These are phyloP conservation scores for Mechanitis messenoides DNA, from an alignment of 2,888 invertebrate species.

Conservation along the genomic window DNA sequence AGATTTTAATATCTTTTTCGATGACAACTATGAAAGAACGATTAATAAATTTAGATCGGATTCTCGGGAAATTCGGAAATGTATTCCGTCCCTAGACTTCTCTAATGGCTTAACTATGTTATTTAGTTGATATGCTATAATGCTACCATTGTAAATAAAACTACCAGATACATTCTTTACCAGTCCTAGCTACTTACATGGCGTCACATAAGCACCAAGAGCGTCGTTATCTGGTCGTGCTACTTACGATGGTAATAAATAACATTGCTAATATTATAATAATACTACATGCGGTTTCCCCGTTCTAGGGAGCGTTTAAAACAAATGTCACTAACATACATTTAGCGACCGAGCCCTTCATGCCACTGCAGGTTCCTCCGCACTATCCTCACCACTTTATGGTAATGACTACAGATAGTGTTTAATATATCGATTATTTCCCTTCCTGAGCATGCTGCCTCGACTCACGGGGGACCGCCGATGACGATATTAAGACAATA, in stretches of 20 bases:
- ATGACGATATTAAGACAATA: neutral
- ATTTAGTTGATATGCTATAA: too few relatives aligned
- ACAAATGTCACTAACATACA: slow-evolving; percentile 9
- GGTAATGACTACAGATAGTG: slow-evolving; percentile 12
- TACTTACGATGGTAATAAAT: neutral
- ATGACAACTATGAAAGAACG: too few relatives aligned
- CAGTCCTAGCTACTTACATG: neutral
- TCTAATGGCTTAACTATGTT: too few relatives aligned
- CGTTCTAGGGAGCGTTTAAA: slow-evolving; percentile 15
- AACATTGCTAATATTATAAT: neutral
- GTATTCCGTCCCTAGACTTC: too few relatives aligned
- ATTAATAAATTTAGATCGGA: too few relatives aligned
- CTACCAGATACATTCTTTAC: too few relatives aligned
- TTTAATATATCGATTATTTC: slow-evolving; percentile 2
- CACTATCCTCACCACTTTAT: slow-evolving; percentile 5
- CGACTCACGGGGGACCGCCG: slow-evolving; percentile 14
- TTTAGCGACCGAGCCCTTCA: slow-evolving; percentile 12
- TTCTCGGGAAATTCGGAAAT: too few relatives aligned
- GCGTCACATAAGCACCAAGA: too few relatives aligned
- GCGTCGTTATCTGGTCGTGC: neutral
- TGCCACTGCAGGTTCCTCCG: slow-evolving; percentile 11
- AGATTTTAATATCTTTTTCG: too few relatives aligned
- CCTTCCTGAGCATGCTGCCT: slow-evolving; percentile 1
- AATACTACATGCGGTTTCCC: slow-evolving; percentile 14
- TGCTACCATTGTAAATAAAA: too few relatives aligned